Evolutionary conservation across 2,888 invertebrate species (phyloP), one percentile per base, ranked within the genome.

Genomic region (Lepetodrilus schrolli): DNA sequence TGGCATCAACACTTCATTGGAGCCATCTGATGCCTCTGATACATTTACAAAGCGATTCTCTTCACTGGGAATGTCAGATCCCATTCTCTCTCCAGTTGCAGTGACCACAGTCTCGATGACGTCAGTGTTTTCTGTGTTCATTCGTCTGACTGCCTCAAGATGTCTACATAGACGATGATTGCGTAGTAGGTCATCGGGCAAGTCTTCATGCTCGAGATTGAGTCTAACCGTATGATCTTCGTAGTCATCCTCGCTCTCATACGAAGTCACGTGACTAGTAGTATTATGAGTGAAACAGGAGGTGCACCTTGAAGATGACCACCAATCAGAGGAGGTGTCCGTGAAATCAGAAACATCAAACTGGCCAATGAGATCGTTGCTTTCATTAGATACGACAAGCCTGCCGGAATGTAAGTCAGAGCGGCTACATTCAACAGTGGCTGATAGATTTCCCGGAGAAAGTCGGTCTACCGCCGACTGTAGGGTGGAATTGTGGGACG

Each of bases 51-150:
- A 34, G 8, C n/a, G 26, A 30, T 1, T 30, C 8, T 30, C 30
- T 3, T 58, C 58, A 43, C 17, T 17, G 17, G 58, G 34, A 13
- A 34, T 8, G 7, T 23, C 10, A 2, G 58, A 58, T 26, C 58
- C 34, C 5, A 58, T 58, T 58, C 58, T 58, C n/a, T 58, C 58
- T 2, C 58, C 58, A 30, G 58, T 26, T 30, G 58, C 58, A 4
- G 58, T 58, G 30, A 58, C 58, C 30, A 58, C 58, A n/a, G 58
- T 58, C 34, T 58, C 58, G 10, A 58, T 58, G 58, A 58, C 58
- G 58, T 58, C 58, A 58, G 17, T 30, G 17, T 58, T 58, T 58
- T 58, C 58, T 58, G 58, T 58, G 58, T n/a, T 58, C 58, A 58
- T 10, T 26, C 21, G 26, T 30, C 17, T 23, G 2, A 58, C 58